Evolutionary conservation across 2,113 vertebrate species (phyloP).

Genomic region (Clarias macrocephalus): DNA sequence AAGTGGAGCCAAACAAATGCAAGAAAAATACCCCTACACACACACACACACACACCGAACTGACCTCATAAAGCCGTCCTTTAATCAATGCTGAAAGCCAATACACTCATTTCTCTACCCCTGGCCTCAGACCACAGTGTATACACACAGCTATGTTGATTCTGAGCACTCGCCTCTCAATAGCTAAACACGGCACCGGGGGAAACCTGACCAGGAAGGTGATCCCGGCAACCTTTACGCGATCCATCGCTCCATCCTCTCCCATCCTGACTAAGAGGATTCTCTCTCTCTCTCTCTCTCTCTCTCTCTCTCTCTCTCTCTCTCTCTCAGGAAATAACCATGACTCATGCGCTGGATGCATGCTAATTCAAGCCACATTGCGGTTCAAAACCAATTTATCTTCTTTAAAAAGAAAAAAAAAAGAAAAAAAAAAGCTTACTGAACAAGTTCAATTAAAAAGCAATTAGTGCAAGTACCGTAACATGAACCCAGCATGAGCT

Average conservation of each 20-base stretch:
- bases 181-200: neutral
- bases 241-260: neutral
- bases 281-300: neutral
- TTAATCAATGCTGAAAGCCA: constrained; percentile 8
- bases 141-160: neutral
- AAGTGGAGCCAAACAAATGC: neutral
- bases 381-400: constrained; percentile 3
- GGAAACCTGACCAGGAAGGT: constrained; percentile 23
- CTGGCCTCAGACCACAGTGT: neutral
- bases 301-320: neutral
- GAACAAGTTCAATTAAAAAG: neutral
- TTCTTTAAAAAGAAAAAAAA: neutral
- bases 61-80: neutral
- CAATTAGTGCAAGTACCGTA: neutral
- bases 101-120: neutral
- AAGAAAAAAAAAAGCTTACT: neutral
- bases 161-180: neutral
- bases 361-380: neutral
- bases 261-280: neutral
- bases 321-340: neutral
- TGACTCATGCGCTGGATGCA: neutral
- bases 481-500: neutral
- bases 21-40: neutral
- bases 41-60: neutral
- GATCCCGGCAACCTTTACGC: neutral